These are phyloP conservation scores for Eptesicus fuscus DNA, from an alignment of 2,113 vertebrate species.

Conservation along the genomic window DNA sequence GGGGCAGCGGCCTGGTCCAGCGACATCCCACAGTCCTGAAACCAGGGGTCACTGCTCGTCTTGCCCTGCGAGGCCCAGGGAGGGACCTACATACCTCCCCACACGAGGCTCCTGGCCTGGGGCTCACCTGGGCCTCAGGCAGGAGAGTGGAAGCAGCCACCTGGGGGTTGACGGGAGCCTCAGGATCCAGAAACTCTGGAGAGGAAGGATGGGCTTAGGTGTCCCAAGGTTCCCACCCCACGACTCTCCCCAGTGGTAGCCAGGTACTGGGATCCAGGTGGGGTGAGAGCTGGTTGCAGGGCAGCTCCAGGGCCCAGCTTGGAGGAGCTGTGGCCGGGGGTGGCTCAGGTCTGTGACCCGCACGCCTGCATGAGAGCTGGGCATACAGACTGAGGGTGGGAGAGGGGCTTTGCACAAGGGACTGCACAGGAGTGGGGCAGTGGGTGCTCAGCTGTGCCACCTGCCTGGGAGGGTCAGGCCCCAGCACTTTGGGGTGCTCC, in stretches of 20 bases:
- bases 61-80: not conserved
- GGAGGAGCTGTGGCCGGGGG: not conserved
- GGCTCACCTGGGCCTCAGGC: constrained; percentile 59
- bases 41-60: constrained; percentile 4
- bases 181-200: constrained; percentile 48
- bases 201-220: not conserved
- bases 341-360: not conserved
- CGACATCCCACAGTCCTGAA: constrained; percentile 19
- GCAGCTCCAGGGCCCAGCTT: not conserved
- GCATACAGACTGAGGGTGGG: too few species aligned
- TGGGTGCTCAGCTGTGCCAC: not conserved
- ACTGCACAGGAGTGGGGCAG: not conserved
- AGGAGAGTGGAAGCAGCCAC: constrained; percentile 7
- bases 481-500: not conserved
- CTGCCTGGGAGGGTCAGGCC: not conserved
- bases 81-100: not conserved
- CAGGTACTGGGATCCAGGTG: not conserved
- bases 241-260: not conserved
- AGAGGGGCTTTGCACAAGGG: not conserved
- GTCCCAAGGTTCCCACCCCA: not conserved
- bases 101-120: not conserved
- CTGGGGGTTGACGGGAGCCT: not conserved
- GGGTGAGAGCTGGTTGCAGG: not conserved
- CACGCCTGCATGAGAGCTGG: too few species aligned
- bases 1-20: constrained; percentile 20